Conservation (phyloP, 2,888 invertebrate species). For the Cataglyphis cursor region DNA sequence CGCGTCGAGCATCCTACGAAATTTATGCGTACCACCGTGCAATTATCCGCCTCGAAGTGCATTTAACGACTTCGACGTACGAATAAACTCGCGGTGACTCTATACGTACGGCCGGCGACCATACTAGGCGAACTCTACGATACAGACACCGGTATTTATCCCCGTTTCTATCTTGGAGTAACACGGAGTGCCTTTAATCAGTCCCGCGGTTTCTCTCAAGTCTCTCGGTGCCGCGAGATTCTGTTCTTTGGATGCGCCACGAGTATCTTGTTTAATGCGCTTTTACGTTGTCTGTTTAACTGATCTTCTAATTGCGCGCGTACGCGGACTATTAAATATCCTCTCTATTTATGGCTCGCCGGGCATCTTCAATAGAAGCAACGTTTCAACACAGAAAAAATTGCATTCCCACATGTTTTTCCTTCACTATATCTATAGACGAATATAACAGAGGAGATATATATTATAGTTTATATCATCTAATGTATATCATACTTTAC, state of each 20-base stretch:
- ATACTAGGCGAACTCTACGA: constrained; percentile 56
- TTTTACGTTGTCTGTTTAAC: constrained; percentile 21
- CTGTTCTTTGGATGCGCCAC: neutral
- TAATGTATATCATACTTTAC: constrained; percentile 31
- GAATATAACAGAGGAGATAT: neutral
- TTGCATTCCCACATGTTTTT: neutral
- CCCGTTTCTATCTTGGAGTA: constrained; percentile 50
- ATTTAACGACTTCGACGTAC: constrained; percentile 75
- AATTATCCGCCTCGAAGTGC: constrained; percentile 76
- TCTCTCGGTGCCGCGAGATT: neutral
- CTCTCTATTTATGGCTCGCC: neutral
- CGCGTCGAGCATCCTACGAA: constrained; percentile 61
- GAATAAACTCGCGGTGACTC: constrained; percentile 72
- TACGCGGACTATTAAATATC: neutral
- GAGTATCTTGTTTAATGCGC: neutral
- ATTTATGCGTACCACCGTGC: constrained; percentile 74
- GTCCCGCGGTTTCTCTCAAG: constrained; percentile 26
- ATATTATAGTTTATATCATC: constrained; percentile 8
- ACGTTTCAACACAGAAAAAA: neutral
- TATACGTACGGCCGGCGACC: constrained; percentile 58
- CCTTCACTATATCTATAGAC: neutral
- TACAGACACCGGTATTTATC: constrained; percentile 66
- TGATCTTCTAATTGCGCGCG: constrained; percentile 24
- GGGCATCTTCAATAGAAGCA: neutral
- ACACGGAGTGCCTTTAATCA: constrained; percentile 63